phyloP scores from a whole-genome alignment of 1,140 invertebrate genomes.

The Vollenhovia emeryi region DNA sequence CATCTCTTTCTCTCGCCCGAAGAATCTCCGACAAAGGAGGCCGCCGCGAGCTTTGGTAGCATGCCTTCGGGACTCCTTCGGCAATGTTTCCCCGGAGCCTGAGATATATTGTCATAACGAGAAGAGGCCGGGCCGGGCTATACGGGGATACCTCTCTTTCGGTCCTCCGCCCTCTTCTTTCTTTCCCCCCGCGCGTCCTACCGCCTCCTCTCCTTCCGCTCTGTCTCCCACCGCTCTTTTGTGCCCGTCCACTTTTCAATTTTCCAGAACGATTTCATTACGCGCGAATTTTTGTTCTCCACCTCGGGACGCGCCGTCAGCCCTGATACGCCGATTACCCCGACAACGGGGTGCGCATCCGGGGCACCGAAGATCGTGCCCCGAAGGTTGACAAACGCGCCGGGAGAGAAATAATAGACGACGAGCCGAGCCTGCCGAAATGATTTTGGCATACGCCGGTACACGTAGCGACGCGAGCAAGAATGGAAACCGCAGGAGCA shows the following conservation, averaged over 20 bases:
- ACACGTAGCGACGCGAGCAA: not conserved
- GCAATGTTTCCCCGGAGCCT: constrained; percentile 77
- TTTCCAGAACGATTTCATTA: constrained; percentile 33
- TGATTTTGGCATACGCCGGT: not conserved
- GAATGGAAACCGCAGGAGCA: not conserved
- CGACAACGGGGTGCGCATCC: not conserved
- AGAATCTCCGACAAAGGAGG: constrained; percentile 83
- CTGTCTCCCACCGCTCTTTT: not conserved
- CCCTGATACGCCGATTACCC: not conserved
- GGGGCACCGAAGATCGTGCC: not conserved
- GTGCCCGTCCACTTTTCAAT: constrained; percentile 6
- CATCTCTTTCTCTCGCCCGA: constrained; percentile 75
- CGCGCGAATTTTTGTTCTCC: not conserved
- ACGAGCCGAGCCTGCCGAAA: not conserved
- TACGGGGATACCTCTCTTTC: constrained; percentile 49
- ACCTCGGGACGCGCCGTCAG: not conserved
- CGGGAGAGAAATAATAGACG: not conserved
- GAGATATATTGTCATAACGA: constrained; percentile 78
- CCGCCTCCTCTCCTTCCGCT: not conserved
- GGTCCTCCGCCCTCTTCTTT: not conserved
- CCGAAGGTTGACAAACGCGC: not conserved
- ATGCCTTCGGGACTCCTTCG: constrained; percentile 77
- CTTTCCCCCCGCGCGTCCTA: not conserved
- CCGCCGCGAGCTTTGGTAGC: constrained; percentile 78
- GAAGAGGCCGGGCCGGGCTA: constrained; percentile 62